Evolutionary conservation across 1,140 invertebrate species (phyloP), one percentile per base, ranked within the genome.

Genomic region (Heterodera schachtii): DNA sequence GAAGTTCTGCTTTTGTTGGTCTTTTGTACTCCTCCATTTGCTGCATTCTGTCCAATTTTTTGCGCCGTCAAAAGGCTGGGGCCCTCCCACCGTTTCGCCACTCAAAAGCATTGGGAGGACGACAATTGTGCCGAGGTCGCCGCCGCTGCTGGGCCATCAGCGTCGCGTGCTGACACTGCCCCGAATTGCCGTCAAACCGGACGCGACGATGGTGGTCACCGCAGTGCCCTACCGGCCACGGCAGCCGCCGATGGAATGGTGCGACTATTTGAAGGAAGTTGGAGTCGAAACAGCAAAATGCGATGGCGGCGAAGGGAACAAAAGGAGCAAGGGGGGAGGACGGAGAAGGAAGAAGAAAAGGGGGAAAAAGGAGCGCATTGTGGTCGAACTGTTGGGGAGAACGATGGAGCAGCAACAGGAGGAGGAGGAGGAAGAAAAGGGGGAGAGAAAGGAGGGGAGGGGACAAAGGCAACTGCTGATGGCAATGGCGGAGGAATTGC

Each of bases 281-380:
- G 69, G 69, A 11, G 19, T 71, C 6, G 69, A 71, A 46, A 41
- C 69, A 41, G 31, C 19, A 43, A 71, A 71, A 71, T 71, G 69
- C 44, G 44, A 31, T 31, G 31, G 31, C 44, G 4, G 6, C 2
- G 43, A 41, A 19, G 16, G 16, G 13, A 13, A 0, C 13, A 19
- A 19, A 64, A n/a, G 3, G 16, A 19, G 57, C 1, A 21, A 13
- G 16, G 16, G 5, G 16, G 5, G 16, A 64, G 13, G 57, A n/a
- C 13, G 16, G 4, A 60, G 57, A 60, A 60, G 16, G 16, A 60
- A 60, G 13, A 64, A 64, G 19, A 64, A 19, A 19, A n/a, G 16
- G 19, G 16, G 19, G 11, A 64, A 64, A 19, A 64, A 64, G 57
- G 57, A 64, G 19, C 57, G 57, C 11, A 19, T 64, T 64, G 57